Evolutionary conservation across 1,140 invertebrate species (phyloP), one percentile per base, ranked within the genome.

Genomic region (Saccostrea echinata): DNA sequence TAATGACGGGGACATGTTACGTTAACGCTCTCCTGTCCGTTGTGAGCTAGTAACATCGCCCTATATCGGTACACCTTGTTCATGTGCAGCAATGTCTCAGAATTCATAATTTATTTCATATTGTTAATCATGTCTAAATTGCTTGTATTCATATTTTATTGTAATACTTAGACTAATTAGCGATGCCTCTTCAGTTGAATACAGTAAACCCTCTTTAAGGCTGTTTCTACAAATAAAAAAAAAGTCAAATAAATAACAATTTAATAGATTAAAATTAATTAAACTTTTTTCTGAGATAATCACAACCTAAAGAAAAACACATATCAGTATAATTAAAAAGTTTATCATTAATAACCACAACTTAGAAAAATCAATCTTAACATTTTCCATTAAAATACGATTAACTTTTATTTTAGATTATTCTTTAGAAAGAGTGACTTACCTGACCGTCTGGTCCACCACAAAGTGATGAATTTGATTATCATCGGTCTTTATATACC

Each of bases 41-140:
- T 82, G 80, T 82, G 35, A 82, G 43, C 80, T 43, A 82, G 80
- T 82, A 82, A 82, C 80, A 82, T 43, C 80, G 80, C 80, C 80
- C 80, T 82, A 82, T 82, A 82, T 82, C 21, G 35, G 80, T 82
- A 82, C 80, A 82, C 80, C 80, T 21, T 43, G 35, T 82, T 82
- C 35, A 82, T 82, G 43, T 82, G 80, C 80, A 82, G 68, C 30
- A 43, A 82, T 82, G 80, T 16, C 80, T 82, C 80, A 82, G 16
- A 82, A 43, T 52, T 82, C 35, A 80, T 55, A 18, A 12, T 55
- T 6, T 6, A 55, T 55, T 55, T 55, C 12, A 52, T 52, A 55
- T 55, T 55, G 53, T 55, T n/a, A n/a, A n/a, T n/a, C n/a, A 6
- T 12, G n/a, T n/a, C n/a, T n/a, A n/a, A 3, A 55, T 55, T 55